Percentiles rank a stretch among this genome's conserved stretches.
phyloP scores from a whole-genome alignment of 2,113 vertebrate species.

The Silurus asotus region DNA sequence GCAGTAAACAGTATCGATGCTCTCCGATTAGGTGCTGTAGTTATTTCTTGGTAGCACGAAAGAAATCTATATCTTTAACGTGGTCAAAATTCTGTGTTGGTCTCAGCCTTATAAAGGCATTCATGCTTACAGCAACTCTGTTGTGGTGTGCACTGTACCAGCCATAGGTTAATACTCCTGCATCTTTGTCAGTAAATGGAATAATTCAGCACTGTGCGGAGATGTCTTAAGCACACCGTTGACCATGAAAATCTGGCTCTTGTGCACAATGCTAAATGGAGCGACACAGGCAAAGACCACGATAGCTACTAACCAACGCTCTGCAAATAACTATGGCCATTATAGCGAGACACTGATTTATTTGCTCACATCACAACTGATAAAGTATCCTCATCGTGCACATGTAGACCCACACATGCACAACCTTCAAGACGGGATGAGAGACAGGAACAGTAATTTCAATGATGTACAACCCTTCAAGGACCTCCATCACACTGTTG shows the following conservation, averaged over 20 bases:
- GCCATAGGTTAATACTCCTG: background rate
- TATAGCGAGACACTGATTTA: constrained; percentile 18
- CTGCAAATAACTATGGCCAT: constrained; percentile 1
- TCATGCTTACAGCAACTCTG: constrained; percentile 9
- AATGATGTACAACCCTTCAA: constrained; percentile 46
- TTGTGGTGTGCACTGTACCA: background rate
- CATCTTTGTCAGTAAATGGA: background rate
- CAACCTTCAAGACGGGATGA: constrained; percentile 21
- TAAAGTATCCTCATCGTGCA: constrained; percentile 32
- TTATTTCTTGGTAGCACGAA: background rate
- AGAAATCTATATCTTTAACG: constrained; percentile 17
- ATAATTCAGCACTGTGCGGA: constrained; percentile 10
- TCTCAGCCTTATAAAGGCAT: background rate
- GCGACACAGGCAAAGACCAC: background rate
- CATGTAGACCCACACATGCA: background rate
- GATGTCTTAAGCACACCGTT: constrained; percentile 24
- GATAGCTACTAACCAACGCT: constrained; percentile 30
- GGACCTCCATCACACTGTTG: constrained; percentile 37
- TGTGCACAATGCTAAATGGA: background rate
- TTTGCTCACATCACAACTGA: constrained; percentile 28
- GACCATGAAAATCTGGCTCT: background rate
- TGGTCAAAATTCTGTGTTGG: background rate
- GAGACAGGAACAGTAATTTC: constrained; percentile 17
- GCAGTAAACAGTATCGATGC: constrained; percentile 28
- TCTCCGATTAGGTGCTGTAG: constrained; percentile 20